Conservation (phyloP, 2,888 invertebrate genomes). For the Matsumyia berberina region DNA sequence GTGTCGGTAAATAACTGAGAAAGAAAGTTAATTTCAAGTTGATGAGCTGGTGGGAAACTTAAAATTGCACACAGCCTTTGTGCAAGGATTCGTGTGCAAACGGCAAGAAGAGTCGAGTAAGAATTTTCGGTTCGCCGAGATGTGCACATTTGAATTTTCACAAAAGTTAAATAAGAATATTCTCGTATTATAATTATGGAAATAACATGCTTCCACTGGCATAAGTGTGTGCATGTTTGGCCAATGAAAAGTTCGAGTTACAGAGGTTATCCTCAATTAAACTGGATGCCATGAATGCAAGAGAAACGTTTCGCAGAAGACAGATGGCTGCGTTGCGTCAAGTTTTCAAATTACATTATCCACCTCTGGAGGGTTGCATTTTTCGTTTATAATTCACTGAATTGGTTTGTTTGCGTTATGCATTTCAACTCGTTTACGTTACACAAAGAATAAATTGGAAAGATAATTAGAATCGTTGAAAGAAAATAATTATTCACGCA, state of each 20-base stretch:
- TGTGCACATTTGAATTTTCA: constrained; percentile 36
- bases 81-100: constrained; percentile 2
- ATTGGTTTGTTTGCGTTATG: too few species aligned
- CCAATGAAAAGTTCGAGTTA: constrained; percentile 44
- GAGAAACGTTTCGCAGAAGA: constrained; percentile 14
- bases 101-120: constrained; percentile 28
- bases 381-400: too few species aligned
- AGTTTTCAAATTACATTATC: constrained; percentile 44
- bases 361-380: constrained; percentile 1
- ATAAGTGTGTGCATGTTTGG: constrained; percentile 13
- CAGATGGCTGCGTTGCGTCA: constrained; percentile 29
- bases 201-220: constrained; percentile 5
- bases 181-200: constrained; percentile 48
- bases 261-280: constrained; percentile 53
- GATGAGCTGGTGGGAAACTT: constrained; percentile 68
- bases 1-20: constrained; percentile 54
- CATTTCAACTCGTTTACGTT: too few species aligned
- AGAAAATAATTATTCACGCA: too few species aligned
- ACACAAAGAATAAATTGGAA: too few species aligned
- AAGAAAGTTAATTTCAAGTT: constrained; percentile 68
- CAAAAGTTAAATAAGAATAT: constrained; percentile 59
- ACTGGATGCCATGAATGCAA: constrained; percentile 22
- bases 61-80: constrained; percentile 32
- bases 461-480: too few species aligned
- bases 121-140: constrained; percentile 19